Evolutionary conservation across 2,113 vertebrate species (phyloP).

Genomic region (Pelecanus crispus): DNA sequence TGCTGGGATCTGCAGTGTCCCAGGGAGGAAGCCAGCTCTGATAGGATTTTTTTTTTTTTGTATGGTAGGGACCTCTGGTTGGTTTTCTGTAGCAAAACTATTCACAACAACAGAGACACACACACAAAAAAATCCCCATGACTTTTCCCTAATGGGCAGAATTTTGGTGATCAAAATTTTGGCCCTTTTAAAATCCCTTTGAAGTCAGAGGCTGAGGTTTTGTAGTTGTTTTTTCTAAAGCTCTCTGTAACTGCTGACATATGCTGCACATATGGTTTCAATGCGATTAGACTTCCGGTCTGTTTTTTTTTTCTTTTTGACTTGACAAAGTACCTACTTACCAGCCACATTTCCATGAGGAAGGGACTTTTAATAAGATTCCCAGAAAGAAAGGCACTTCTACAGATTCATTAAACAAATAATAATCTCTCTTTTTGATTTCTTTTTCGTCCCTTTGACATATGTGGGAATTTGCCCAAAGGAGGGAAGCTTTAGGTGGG

Average conservation of each 20-base stretch:
- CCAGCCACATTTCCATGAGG: not conserved
- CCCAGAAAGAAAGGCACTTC: not conserved
- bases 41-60: not conserved
- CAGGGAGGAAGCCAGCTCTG: not conserved
- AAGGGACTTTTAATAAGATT: not conserved
- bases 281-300: constrained; percentile 31
- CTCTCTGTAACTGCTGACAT: constrained; percentile 29
- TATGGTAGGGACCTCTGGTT: not conserved
- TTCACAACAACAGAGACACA: not conserved
- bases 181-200: constrained; percentile 1
- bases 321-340: constrained; percentile 13
- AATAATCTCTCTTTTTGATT: not conserved
- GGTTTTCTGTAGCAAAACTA: not conserved
- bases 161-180: not conserved
- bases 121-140: not conserved
- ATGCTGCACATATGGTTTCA: constrained; percentile 54
- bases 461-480: constrained; percentile 17
- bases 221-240: constrained; percentile 28
- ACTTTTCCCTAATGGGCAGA: not conserved
- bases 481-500: not conserved
- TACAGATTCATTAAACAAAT: constrained; percentile 22
- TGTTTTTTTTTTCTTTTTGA: not conserved
- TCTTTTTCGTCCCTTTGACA: not conserved
- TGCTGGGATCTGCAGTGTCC: not conserved
- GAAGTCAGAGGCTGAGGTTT: not conserved